Base-by-base conservation (phyloP, 2,888 invertebrate genomes). In the Patella pellucida region DNA sequence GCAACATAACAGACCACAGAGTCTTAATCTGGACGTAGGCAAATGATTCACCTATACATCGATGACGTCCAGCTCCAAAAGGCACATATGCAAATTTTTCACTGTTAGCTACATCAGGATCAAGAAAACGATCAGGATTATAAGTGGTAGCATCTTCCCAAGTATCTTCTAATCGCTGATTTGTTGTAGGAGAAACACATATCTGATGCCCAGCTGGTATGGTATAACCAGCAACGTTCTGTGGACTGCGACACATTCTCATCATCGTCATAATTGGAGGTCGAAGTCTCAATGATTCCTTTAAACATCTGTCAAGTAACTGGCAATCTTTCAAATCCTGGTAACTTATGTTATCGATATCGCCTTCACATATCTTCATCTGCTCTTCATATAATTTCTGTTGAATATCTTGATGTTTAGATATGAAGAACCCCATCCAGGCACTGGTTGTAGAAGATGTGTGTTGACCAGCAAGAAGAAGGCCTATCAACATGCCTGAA, bases 191-290 rank as follows among this genome's bases (percentile, higher is more conserved):
- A 2, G 88, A 89, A 3, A 88, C 87, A 79, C 88, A 89, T 68
- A 88, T 84, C 74, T 89, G 88, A 73, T 89, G 88, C 15, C 87
- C 88, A 9, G 81, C 76, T 7, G 88, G 88, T 31, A 88, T 89
- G 2, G 82, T 84, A 76, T 84, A 88, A 54, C 85, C 87, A 62
- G 79, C 62, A n/a, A 87, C 80, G 19, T 78, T 83, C 86, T 88
- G 83, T 19, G 83, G 80, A 14, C 82, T 83, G 56, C 82, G 83
- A 74, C 84, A 85, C 83, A 86, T 80, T 23, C 89, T 77, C 87
- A 89, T 89, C 82, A 88, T 84, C 14, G 87, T 87, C 83, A 88
- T 83, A 72, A 89, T 85, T n/a, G 88, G 89, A 15, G 88, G 89
- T 51, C 88, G 72, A 16, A 89, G 82, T 11, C 88, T 78, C 50